A percentile compares a stretch with the other conserved stretches of the same genome.
Conservation (phyloP, 2,888 invertebrate genomes). For the Bhutanitis thaidina region DNA sequence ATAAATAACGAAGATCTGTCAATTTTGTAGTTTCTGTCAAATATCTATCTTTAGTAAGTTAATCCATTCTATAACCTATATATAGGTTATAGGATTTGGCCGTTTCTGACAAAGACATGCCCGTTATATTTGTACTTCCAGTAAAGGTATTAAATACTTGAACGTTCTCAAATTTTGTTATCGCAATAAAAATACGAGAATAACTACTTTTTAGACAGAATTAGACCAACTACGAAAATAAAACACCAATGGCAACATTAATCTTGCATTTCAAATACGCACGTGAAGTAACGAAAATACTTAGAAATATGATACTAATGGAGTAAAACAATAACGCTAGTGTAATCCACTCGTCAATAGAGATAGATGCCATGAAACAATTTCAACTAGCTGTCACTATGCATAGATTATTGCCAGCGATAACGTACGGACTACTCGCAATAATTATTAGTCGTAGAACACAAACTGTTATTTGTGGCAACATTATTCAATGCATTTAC, state of each 20-base stretch:
- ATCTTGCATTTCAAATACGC: background rate
- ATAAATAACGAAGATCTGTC: too few relatives aligned
- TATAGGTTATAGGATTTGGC: too few relatives aligned
- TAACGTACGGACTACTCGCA: conserved; percentile 21
- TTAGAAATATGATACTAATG: conserved; percentile 12
- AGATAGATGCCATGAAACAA: conserved; percentile 24
- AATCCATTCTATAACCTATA: too few relatives aligned
- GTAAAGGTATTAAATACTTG: too few relatives aligned
- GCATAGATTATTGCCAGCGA: conserved; percentile 28
- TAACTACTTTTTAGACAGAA: too few relatives aligned
- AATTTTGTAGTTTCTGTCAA: too few relatives aligned
- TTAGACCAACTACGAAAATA: background rate
- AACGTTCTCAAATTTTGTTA: too few relatives aligned
- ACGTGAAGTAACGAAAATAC: conserved; percentile 5
- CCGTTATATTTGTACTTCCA: too few relatives aligned
- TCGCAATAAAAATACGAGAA: too few relatives aligned
- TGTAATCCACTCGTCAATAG: conserved; percentile 19
- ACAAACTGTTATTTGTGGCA: conserved; percentile 33
- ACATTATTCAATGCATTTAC: conserved; percentile 32
- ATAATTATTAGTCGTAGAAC: conserved; percentile 46
- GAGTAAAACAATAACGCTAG: conserved; percentile 15
- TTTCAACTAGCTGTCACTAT: conserved; percentile 20
- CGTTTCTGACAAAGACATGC: too few relatives aligned
- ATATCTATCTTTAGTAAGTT: too few relatives aligned
- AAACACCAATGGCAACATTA: background rate